Evolutionary conservation across 2,113 vertebrate species (phyloP).

Genomic region (Sprattus sprattus): DNA sequence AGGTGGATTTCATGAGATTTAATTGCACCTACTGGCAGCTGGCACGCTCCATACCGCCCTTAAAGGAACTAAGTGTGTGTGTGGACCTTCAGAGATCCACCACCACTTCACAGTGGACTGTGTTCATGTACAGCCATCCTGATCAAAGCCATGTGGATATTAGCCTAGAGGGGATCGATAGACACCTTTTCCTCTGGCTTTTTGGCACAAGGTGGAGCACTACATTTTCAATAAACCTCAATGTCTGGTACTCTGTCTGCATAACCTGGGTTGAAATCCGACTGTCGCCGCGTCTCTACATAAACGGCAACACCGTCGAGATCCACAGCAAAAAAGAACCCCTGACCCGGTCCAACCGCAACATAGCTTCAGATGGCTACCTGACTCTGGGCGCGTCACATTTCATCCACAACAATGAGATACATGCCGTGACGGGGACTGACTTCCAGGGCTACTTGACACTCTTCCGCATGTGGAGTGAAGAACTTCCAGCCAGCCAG

Average conservation of each 20-base stretch:
- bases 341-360: background rate
- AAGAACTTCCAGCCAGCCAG: conserved; percentile 53
- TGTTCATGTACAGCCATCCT: conserved; percentile 74
- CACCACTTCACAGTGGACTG: conserved; percentile 63
- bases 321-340: background rate
- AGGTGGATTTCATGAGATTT: conserved; percentile 61
- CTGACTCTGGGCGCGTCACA: conserved; percentile 75
- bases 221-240: conserved; percentile 42
- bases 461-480: conserved; percentile 82
- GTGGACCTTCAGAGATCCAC: conserved; percentile 64
- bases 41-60: conserved; percentile 59
- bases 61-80: conserved; percentile 75
- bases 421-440: conserved; percentile 7
- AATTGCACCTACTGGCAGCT: conserved; percentile 62
- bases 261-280: conserved; percentile 76
- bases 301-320: conserved; percentile 51
- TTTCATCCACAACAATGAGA: conserved; percentile 24
- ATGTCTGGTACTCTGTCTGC: conserved; percentile 74
- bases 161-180: conserved; percentile 60
- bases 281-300: conserved; percentile 65
- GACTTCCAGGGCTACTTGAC: conserved; percentile 67
- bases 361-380: conserved; percentile 66
- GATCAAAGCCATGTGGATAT: conserved; percentile 57
- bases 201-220: conserved; percentile 66
- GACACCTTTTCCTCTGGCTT: conserved; percentile 65